These are phyloP conservation scores for Lycia hirtaria DNA, from an alignment of 2,888 invertebrate species.

Conservation along the genomic window DNA sequence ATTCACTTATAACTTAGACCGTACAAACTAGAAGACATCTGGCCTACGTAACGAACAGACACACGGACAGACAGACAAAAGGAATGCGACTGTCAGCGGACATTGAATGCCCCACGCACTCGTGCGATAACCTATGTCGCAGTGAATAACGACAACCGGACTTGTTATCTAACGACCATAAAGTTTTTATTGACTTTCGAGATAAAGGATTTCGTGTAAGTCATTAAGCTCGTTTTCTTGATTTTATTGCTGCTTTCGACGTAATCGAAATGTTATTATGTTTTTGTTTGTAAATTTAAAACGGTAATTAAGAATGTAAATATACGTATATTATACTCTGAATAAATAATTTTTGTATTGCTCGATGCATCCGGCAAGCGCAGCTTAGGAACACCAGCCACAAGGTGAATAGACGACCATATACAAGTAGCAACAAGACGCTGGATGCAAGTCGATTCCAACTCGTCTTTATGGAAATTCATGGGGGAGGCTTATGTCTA, in stretches of 20 bases:
- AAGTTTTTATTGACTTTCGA: slow-evolving; percentile 38
- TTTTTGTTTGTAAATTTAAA: background rate
- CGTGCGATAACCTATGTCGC: slow-evolving; percentile 52
- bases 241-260: slow-evolving; percentile 14
- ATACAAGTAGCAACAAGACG: too few relatives aligned
- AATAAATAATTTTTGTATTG: too few relatives aligned
- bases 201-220: slow-evolving; percentile 39
- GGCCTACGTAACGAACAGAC: slow-evolving; percentile 54
- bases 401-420: too few relatives aligned
- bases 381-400: too few relatives aligned
- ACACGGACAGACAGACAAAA: slow-evolving; percentile 58
- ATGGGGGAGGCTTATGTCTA: too few relatives aligned
- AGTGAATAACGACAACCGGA: slow-evolving; percentile 38
- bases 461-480: too few relatives aligned
- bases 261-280: slow-evolving; percentile 9
- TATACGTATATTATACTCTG: background rate
- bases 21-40: slow-evolving; percentile 37
- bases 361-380: too few relatives aligned
- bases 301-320: background rate
- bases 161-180: slow-evolving; percentile 42
- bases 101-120: slow-evolving; percentile 66
- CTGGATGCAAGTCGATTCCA: too few relatives aligned
- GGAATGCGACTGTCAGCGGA: slow-evolving; percentile 58
- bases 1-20: slow-evolving; percentile 29
- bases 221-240: slow-evolving; percentile 34